Conservation (phyloP, 1,140 invertebrate genomes). For the Heliothis subflexa region DNA sequence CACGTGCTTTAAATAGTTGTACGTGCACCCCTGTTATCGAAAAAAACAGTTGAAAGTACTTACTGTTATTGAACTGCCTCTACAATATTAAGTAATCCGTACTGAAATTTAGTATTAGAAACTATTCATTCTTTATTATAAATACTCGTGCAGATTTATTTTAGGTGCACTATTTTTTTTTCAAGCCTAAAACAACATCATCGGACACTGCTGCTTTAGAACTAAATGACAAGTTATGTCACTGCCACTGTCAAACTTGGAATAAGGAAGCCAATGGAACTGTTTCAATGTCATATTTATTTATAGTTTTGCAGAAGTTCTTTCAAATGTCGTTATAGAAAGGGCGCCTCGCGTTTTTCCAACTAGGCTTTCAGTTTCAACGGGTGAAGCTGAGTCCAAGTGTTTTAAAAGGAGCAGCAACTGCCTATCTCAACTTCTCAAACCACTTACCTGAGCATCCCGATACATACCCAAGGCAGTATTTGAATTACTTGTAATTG, state of each 20-base stretch:
- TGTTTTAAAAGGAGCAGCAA: too few species aligned
- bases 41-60: conserved; percentile 13
- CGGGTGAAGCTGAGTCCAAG: too few species aligned
- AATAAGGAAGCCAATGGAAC: too few species aligned
- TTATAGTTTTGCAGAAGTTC: too few species aligned
- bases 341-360: too few species aligned
- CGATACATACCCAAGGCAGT: too few species aligned
- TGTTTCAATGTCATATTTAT: too few species aligned
- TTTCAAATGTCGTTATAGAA: too few species aligned
- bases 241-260: not conserved
- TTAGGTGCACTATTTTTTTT: not conserved
- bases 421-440: too few species aligned
- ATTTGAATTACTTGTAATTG: too few species aligned
- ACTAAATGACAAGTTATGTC: not conserved
- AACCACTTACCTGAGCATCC: too few species aligned
- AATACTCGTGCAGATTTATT: not conserved
- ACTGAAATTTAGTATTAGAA: not conserved
- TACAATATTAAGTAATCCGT: not conserved
- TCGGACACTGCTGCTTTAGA: not conserved
- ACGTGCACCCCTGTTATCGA: not conserved
- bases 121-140: not conserved
- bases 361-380: too few species aligned
- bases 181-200: not conserved
- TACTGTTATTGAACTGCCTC: not conserved
- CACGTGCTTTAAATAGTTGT: not conserved